Evolutionary conservation across 1,140 invertebrate species (phyloP), one percentile per base, ranked within the genome.

Genomic region (Cydia fagiglandana): DNA sequence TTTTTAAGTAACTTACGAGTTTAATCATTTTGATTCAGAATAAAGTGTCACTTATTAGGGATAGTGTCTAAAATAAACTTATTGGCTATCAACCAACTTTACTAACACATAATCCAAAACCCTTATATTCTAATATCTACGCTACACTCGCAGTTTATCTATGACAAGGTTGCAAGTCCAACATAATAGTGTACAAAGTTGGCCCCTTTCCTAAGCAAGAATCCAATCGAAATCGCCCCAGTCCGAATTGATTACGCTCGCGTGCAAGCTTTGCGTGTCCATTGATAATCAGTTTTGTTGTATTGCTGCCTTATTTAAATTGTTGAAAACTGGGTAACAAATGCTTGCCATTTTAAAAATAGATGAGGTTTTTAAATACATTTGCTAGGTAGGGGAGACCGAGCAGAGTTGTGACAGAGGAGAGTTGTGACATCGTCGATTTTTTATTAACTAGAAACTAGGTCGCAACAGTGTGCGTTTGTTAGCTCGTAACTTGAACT

Each of bases 241-340:
- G 66, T 70, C 66, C 66, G 66, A 70, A 70, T 17, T 70, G 66
- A 68, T 68, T 9, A 5, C 34, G 17, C 9, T 70, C 34, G 66
- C 66, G 66, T 70, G 66, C 34, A 41, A 20, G 24, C 34, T 17
- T 70, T 38, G 66, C 66, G 66, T 70, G 66, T 38, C 66, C n/a
- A 70, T 70, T 70, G 66, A 70, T 70, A 70, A 70, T 70, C 30
- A 38, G 34, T 70, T 70, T 70, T 70, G n/a, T 70, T 70, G 66
- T 70, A 70, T 70, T 70, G 64, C 30, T 34, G 66, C 66, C 30
- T 70, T 70, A 70, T 70, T 70, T 70, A 70, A 70, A 70, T 70
- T 45, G 66, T 70, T 70, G 66, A 70, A 70, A 70, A 70, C 66
- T 70, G 7, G 66, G 66, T 70, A 70, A 70, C 30, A 17, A 70